A percentile compares a stretch with the other conserved stretches of the same genome.
Evolutionary conservation across 2,113 vertebrate genomes (phyloP).

Genomic region (Nothocercus nigrocapillus): DNA sequence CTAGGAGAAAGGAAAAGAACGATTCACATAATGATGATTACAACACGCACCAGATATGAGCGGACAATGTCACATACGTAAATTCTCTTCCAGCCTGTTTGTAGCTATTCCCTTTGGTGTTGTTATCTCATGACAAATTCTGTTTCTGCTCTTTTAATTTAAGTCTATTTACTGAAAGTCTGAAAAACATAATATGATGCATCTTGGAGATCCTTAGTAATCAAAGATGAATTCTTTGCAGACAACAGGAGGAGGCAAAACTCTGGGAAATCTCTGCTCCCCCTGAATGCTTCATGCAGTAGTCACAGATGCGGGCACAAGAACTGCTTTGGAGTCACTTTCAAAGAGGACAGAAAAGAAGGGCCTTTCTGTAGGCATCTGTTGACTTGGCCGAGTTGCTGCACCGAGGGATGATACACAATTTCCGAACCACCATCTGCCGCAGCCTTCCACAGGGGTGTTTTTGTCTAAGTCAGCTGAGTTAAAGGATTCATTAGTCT

Average conservation of each 20-base stretch:
- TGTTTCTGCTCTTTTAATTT: slow-evolving; percentile 29
- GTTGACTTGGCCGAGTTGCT: background rate
- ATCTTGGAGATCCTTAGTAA: background rate
- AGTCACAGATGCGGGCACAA: background rate
- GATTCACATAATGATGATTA: slow-evolving; percentile 48
- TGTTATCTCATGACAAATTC: slow-evolving; percentile 11
- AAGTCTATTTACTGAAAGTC: background rate
- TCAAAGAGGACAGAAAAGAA: background rate
- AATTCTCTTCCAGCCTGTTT: slow-evolving; percentile 27
- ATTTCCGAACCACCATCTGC: background rate
- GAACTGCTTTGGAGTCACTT: background rate
- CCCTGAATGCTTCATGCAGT: background rate
- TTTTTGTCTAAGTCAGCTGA: background rate
- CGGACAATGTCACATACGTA: slow-evolving; percentile 15
- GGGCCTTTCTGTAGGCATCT: background rate
- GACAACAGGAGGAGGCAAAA: background rate
- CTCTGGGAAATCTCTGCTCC: background rate
- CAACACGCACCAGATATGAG: slow-evolving; percentile 19
- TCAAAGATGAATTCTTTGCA: background rate
- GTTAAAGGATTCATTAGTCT: background rate
- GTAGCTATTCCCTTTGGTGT: slow-evolving; percentile 32
- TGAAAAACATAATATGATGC: background rate
- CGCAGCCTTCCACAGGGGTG: fast-evolving
- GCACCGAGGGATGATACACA: background rate
- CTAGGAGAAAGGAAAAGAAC: slow-evolving; percentile 53